Percentiles rank a stretch among this genome's conserved stretches.
These are phyloP conservation scores for Dicerorhinus sumatrensis DNA, from an alignment of 2,113 vertebrate genomes.

Conservation along the genomic window DNA sequence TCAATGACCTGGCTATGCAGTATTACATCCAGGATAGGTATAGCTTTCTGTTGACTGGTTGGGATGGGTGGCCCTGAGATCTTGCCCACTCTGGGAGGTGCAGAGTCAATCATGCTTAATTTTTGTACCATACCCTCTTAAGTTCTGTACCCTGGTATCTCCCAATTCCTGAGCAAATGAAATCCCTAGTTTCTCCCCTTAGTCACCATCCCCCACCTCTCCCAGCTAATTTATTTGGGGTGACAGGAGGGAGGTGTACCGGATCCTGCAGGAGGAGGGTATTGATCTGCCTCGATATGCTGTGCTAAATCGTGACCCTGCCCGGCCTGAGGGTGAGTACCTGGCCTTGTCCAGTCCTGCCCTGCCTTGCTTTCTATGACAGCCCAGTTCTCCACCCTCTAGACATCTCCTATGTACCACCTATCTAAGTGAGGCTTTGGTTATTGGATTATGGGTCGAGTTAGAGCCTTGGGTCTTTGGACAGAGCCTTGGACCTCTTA, in stretches of 20 bases:
- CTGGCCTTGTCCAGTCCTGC: neutral
- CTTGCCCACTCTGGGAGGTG: neutral
- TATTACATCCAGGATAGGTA: slow-evolving; percentile 99
- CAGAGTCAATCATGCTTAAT: neutral
- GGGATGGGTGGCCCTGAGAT: slow-evolving; percentile 37
- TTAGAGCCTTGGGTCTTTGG: neutral
- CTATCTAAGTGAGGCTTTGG: neutral
- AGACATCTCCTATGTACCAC: neutral
- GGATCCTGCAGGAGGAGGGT: slow-evolving; percentile 98
- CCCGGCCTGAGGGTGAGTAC: slow-evolving; percentile 94
- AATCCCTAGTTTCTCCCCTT: slow-evolving; percentile 24
- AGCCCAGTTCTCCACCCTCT: neutral
- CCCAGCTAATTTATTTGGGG: slow-evolving; percentile 74
- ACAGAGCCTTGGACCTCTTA: slow-evolving; percentile 14
- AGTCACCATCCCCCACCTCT: neutral
- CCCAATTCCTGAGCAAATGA: neutral
- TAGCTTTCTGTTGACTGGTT: slow-evolving; percentile 33
- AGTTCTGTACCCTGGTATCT: slow-evolving; percentile 31
- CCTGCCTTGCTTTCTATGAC: neutral
- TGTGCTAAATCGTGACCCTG: slow-evolving; percentile 97
- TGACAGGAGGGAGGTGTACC: slow-evolving; percentile 97
- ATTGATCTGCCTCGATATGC: slow-evolving; percentile 98
- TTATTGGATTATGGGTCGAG: slow-evolving; percentile 8
- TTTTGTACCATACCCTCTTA: neutral
- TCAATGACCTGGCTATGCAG: slow-evolving; percentile 99